Base-by-base conservation (phyloP, 2,888 invertebrate genomes). In the Pharmacophagus antenor region DNA sequence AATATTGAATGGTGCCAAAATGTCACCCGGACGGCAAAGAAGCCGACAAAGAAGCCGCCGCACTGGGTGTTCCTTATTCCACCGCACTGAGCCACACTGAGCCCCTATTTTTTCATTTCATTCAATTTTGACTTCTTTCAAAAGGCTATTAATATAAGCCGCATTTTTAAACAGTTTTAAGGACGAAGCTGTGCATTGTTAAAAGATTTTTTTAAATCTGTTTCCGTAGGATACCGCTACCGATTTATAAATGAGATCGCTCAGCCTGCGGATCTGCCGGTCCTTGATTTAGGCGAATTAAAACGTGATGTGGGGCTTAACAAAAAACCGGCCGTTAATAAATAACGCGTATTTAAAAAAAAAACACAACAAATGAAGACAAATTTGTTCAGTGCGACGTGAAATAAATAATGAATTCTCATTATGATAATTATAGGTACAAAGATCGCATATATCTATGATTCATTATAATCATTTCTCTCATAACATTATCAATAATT, bases 91-190 rank as follows among this genome's bases (percentile, higher is more conserved):
- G 46, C 60, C 60, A 53, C 52, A 42, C 56, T 80, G 87, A 87
- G 85, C 87, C 89, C 81, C 80, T 68, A 86, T 88, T 89, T 90
- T 89, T 90, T 90, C 85, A 80, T 84, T 83, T 88, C 88, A 87
- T 90, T 89, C 89, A 89, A 89, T 90, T 89, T 88, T 88, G 89
- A 89, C 89, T 90, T 88, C 88, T 89, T 85, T 88, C 88, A 88
- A 89, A 88, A 87, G 85, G 88, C 85, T 88, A 89, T 89, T 89
- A 90, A 90, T 89, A 87, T 85, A 86, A 88, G 88, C 84, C 85
- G 82, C 83, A 87, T 89, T 89, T 88, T 88, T 88, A 84, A 83
- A 83, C 85, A 81, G 84, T 84, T 80, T 85, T 88, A 79, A 81
- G 78, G 79, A 79, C 79, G 82, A 85, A 86, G 87, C 82, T 80